A percentile compares a stretch with the other conserved stretches of the same genome.
These are phyloP conservation scores for Oedothorax gibbosus DNA, from an alignment of 1,140 invertebrate genomes.

Conservation along the genomic window DNA sequence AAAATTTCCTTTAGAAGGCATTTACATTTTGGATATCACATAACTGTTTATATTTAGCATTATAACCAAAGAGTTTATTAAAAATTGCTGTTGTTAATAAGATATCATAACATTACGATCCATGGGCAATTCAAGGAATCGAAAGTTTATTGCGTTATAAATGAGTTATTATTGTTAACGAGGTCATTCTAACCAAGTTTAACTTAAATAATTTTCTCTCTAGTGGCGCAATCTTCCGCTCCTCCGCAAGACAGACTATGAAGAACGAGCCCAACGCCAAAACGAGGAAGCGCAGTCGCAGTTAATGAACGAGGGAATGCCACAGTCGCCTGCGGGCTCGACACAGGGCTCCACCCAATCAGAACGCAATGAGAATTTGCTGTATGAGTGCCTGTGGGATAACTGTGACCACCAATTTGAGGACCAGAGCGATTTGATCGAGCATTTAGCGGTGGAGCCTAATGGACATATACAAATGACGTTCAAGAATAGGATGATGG, in stretches of 20 bases:
- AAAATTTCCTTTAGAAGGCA: too few relatives aligned
- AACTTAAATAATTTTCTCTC: conserved; percentile 49
- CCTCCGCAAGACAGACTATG: conserved; percentile 91
- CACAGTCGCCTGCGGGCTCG: conserved; percentile 62
- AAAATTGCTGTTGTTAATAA: too few relatives aligned
- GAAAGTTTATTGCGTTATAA: too few relatives aligned
- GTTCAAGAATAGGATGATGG: conserved; percentile 50
- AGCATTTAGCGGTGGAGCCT: conserved; percentile 85
- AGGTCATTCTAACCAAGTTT: too few relatives aligned
- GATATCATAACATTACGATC: too few relatives aligned
- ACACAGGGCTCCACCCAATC: conserved; percentile 18
- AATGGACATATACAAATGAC: conserved; percentile 71
- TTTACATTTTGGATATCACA: too few relatives aligned
- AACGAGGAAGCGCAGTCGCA: conserved; percentile 79
- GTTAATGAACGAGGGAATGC: conserved; percentile 51
- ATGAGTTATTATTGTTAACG: too few relatives aligned
- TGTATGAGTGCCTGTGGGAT: conserved; percentile 92
- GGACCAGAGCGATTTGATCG: conserved; percentile 86
- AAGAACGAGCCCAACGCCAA: conserved; percentile 87
- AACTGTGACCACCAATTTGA: conserved; percentile 93
- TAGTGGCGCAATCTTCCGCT: conserved; percentile 91
- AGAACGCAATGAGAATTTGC: conserved; percentile 68
- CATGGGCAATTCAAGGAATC: too few relatives aligned
- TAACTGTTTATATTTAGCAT: too few relatives aligned
- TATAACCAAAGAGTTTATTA: too few relatives aligned